These are phyloP conservation scores for Pseudonaja textilis DNA, from an alignment of 2,113 vertebrate genomes.

Conservation along the genomic window DNA sequence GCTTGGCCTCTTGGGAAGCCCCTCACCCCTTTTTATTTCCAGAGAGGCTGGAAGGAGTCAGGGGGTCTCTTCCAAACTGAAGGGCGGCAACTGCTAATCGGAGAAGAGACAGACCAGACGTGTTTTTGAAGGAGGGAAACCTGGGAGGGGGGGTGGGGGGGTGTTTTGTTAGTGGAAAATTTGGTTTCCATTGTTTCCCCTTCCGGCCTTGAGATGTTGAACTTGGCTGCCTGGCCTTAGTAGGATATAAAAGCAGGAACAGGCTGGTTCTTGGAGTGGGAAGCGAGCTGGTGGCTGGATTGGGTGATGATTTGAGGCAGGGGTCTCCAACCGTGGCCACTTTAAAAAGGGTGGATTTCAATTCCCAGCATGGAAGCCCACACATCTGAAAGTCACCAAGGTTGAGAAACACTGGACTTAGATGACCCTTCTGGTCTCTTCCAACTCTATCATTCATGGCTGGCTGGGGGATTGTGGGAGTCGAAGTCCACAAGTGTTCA, in stretches of 20 bases:
- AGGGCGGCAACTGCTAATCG: neutral
- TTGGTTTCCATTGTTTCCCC: neutral
- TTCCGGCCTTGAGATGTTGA: neutral
- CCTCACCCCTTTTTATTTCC: neutral
- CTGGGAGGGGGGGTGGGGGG: neutral
- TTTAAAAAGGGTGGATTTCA: neutral
- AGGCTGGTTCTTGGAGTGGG: neutral
- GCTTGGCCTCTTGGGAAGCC: neutral
- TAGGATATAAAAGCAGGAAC: neutral
- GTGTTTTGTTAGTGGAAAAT: neutral
- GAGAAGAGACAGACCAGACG: neutral
- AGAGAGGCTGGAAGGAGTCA: neutral
- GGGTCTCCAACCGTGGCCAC: neutral
- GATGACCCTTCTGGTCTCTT: too few species aligned
- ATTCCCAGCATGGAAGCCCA: neutral
- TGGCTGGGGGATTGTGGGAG: neutral
- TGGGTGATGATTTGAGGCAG: neutral
- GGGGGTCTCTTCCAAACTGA: neutral
- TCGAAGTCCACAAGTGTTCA: neutral
- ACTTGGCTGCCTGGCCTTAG: neutral
- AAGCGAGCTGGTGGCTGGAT: fast-evolving
- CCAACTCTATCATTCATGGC: neutral
- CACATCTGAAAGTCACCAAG: too few species aligned
- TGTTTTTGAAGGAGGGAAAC: neutral
- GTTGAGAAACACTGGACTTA: too few species aligned